phyloP scores from a whole-genome alignment of 2,113 vertebrate species.

The Oryzias celebensis region DNA sequence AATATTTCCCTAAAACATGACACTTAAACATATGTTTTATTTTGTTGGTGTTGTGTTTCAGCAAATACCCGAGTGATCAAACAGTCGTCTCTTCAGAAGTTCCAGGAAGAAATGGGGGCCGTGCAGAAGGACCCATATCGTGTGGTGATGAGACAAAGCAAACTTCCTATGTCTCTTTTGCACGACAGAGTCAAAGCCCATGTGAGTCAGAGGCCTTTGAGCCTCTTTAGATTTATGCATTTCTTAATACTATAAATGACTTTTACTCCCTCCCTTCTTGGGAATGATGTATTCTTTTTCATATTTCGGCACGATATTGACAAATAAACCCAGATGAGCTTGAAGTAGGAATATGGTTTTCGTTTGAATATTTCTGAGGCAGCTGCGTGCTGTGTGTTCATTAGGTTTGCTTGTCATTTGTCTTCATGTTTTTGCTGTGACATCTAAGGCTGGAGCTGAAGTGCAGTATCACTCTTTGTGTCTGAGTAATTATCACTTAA shows the following conservation, averaged over 20 bases:
- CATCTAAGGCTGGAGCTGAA: too few relatives aligned
- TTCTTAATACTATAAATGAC: neutral
- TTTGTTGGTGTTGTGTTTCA: slow-evolving; percentile 54
- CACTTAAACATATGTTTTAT: neutral
- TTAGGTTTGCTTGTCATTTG: neutral
- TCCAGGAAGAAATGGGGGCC: slow-evolving; percentile 93
- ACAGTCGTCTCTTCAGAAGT: slow-evolving; percentile 93
- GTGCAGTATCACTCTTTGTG: too few relatives aligned
- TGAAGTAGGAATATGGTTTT: too few relatives aligned
- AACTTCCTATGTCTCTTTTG: slow-evolving; percentile 94
- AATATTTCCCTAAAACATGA: neutral
- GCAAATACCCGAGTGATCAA: slow-evolving; percentile 98
- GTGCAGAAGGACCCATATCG: slow-evolving; percentile 93
- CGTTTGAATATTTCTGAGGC: too few relatives aligned
- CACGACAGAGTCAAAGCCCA: slow-evolving; percentile 88
- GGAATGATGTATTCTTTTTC: neutral
- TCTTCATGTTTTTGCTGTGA: neutral
- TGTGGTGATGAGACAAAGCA: slow-evolving; percentile 92
- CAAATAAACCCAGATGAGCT: neutral
- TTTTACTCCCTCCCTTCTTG: neutral
- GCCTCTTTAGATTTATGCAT: neutral
- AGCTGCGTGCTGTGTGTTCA: neutral
- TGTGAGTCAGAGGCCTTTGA: slow-evolving; percentile 76
- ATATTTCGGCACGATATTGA: neutral
- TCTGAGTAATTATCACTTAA: too few relatives aligned